Evolutionary conservation across 1,140 invertebrate species (phyloP), one percentile per base, ranked within the genome.

Genomic region (Bombus vancouverensis): DNA sequence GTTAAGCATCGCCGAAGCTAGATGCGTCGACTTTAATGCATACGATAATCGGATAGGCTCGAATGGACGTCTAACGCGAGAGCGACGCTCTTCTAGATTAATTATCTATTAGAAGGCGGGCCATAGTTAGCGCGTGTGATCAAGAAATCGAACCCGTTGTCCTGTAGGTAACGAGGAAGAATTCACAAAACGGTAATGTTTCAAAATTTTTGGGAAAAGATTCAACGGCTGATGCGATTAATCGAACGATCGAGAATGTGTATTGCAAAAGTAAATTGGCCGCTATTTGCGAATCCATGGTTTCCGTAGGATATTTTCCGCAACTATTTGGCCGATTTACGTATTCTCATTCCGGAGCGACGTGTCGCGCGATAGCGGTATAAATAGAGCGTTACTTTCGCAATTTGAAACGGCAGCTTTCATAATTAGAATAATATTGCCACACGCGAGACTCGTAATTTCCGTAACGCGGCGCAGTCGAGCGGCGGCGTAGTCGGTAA

Each of bases 341-440:
- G 76, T 65, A 72, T 88, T 83, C 76, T 65, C 47, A 28, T 42
- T 34, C 44, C 75, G 72, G 32, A 53, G 42, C 73, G 37, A 25
- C 32, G 32, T 32, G 39, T 53, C 44, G 39, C 75, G 65, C 68
- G 78, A 76, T 68, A 53, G 66, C 53, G 66, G 72, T 81, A 87
- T 87, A 87, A 90, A 87, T 90, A 88, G 78, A 80, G 59, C 87
- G 87, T 89, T 90, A 88, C 86, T 71, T 81, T 77, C 89, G 85
- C 82, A 85, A 90, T 90, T 89, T 79, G 89, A 90, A 87, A 89
- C 89, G 86, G 47, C 28, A 83, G 75, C 81, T 66, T 88, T 73
- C 88, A 79, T 89, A 90, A 90, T 90, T 90, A 87, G 81, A 87
- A 89, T 78, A 87, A 88, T 88, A 85, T 90, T 83, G 88, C 82